phyloP scores from a whole-genome alignment of 2,888 invertebrate genomes.

The Diplazon laetatorius region DNA sequence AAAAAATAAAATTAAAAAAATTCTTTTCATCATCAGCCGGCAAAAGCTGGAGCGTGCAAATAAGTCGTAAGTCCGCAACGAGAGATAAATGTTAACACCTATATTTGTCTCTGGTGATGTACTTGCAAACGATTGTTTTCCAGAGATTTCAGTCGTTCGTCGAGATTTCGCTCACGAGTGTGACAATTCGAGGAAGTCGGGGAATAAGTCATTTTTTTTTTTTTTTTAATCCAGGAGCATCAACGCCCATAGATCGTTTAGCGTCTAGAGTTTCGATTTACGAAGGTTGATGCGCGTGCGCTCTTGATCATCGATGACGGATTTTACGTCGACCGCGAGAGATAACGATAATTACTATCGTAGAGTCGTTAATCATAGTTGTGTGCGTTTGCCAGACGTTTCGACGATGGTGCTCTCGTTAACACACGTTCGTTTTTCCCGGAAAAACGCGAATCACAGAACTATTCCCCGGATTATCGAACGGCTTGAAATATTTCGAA shows the following conservation, averaged over 20 bases:
- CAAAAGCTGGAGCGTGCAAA: background rate
- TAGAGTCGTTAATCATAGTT: background rate
- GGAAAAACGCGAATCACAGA: too few relatives aligned
- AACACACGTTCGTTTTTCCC: too few relatives aligned
- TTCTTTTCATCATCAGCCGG: background rate
- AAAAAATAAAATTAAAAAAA: too few relatives aligned
- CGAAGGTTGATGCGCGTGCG: background rate
- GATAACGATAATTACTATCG: conserved; percentile 1
- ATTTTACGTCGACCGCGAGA: background rate
- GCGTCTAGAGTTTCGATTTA: background rate
- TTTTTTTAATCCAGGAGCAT: conserved; percentile 6
- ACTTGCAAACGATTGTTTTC: background rate
- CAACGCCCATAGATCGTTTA: background rate
- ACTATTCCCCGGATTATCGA: too few relatives aligned
- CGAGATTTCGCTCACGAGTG: background rate
- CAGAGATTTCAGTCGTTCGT: too few relatives aligned
- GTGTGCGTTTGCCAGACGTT: conserved; percentile 7
- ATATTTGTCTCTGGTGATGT: background rate
- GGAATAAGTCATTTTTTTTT: background rate
- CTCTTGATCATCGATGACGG: conserved; percentile 16
- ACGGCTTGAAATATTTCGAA: too few relatives aligned
- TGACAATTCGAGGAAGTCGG: conserved; percentile 4
- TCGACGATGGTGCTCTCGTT: background rate
- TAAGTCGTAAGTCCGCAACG: background rate
- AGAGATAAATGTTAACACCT: background rate